Conservation (phyloP, 2,888 invertebrate genomes). For the Chymomyza amoena region DNA sequence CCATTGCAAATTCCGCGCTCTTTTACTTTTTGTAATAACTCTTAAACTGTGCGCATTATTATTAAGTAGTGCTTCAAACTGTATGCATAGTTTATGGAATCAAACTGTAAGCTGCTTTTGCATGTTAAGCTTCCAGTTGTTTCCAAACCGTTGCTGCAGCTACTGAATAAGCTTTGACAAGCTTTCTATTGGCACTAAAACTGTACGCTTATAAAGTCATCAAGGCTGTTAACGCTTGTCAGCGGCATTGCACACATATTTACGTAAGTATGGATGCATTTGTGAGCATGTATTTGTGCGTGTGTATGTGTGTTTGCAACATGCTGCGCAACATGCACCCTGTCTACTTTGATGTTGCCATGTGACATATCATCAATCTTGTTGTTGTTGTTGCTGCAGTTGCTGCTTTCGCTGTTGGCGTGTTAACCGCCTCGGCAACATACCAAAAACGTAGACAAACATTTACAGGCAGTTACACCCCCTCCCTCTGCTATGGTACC, state of each 20-base stretch:
- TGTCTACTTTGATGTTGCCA: slow-evolving; percentile 19
- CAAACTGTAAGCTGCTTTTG: not conserved
- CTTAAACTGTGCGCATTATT: slow-evolving; percentile 45
- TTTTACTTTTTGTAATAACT: slow-evolving; percentile 4
- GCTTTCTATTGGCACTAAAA: not conserved
- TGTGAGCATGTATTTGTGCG: not conserved
- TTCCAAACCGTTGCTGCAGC: not conserved
- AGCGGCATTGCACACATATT: slow-evolving; percentile 16
- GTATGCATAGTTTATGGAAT: not conserved
- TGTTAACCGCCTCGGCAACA: slow-evolving; percentile 20
- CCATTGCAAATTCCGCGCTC: not conserved
- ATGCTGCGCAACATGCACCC: slow-evolving; percentile 47
- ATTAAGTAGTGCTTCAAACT: slow-evolving; percentile 40
- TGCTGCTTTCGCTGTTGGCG: slow-evolving; percentile 14
- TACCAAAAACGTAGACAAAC: slow-evolving; percentile 17
- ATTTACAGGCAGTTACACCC: not conserved
- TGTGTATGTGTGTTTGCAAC: slow-evolving; percentile 16
- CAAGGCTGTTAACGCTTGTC: slow-evolving; percentile 74
- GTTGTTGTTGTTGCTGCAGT: slow-evolving; percentile 32
- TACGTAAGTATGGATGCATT: not conserved
- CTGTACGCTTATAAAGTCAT: slow-evolving; percentile 58
- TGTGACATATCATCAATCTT: slow-evolving; percentile 69
- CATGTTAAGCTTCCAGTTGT: no score
- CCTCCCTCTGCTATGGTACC: not conserved
- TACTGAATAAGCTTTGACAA: no score